These are phyloP conservation scores for Hyppa rectilinea DNA, from an alignment of 2,888 invertebrate genomes.

Conservation along the genomic window DNA sequence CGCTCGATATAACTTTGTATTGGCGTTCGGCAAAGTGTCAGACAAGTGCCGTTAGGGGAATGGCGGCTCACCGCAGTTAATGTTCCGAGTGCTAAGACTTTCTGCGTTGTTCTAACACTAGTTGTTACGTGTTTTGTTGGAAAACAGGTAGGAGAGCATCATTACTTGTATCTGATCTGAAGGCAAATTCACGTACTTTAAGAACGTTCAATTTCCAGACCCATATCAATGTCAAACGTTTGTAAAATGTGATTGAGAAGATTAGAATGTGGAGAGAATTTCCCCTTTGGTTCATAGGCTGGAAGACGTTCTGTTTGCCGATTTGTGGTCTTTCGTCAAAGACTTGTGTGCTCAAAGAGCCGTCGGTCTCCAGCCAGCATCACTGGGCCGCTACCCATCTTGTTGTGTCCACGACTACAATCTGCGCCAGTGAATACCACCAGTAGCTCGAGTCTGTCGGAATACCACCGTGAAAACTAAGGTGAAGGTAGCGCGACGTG, in stretches of 20 bases:
- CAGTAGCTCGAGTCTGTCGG: too few relatives aligned
- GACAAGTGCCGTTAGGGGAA: conserved; percentile 28
- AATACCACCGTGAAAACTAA: too few relatives aligned
- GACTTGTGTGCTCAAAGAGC: too few relatives aligned
- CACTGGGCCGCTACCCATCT: too few relatives aligned
- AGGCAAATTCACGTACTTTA: neutral
- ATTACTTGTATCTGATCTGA: neutral
- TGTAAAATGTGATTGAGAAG: neutral
- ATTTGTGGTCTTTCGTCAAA: too few relatives aligned
- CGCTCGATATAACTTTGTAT: conserved; percentile 24
- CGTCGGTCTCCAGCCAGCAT: too few relatives aligned
- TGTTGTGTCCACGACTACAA: too few relatives aligned
- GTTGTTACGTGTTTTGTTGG: neutral
- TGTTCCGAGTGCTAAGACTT: neutral
- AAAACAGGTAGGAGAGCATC: neutral
- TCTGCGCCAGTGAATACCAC: too few relatives aligned
- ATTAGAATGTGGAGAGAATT: neutral
- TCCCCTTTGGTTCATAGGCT: too few relatives aligned
- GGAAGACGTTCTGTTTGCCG: too few relatives aligned
- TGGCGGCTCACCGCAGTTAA: conserved; percentile 14
- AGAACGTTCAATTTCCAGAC: neutral
- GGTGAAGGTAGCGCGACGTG: too few relatives aligned
- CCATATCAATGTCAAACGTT: neutral
- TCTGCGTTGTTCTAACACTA: conserved; percentile 7
- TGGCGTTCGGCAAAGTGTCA: conserved; percentile 24